A percentile compares a stretch with the other conserved stretches of the same genome.
phyloP scores from a whole-genome alignment of 2,113 vertebrate genomes.

The Nycticebus coucang region DNA sequence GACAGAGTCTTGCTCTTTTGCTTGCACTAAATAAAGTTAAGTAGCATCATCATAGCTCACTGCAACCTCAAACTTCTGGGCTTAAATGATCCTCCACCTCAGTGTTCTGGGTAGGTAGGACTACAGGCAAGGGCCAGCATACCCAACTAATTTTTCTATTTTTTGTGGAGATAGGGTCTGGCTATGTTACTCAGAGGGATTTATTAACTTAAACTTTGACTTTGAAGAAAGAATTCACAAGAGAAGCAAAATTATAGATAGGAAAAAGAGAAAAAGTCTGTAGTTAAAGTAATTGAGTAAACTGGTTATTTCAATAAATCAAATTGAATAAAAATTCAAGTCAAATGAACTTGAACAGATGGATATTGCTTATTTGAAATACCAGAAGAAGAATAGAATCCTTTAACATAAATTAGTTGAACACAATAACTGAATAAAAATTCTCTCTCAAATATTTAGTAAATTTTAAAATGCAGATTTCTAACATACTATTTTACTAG shows the following conservation, averaged over 20 bases:
- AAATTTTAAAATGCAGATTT: background rate
- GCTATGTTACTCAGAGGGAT: background rate
- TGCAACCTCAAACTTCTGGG: no score
- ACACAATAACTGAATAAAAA: conserved; percentile 11
- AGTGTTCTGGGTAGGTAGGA: no score
- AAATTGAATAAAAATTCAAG: background rate
- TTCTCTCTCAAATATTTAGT: conserved; percentile 9
- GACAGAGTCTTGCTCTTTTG: no score
- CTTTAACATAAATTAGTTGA: background rate
- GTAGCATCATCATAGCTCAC: no score
- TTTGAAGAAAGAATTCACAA: conserved; percentile 43
- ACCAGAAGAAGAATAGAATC: background rate
- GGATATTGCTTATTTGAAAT: conserved; percentile 21
- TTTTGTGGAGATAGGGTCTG: no score
- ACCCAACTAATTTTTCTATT: no score
- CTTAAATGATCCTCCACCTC: no score
- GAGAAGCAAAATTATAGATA: conserved; percentile 47
- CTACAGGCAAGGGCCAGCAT: no score
- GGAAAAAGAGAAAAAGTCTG: background rate
- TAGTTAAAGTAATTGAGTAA: background rate
- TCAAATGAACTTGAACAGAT: conserved; percentile 1
- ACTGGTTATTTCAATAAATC: conserved; percentile 38
- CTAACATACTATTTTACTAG: background rate
- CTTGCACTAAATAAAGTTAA: no score
- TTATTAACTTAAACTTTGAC: background rate